A percentile compares a stretch with the other conserved stretches of the same genome.
Evolutionary conservation across 2,888 invertebrate species (phyloP).

Genomic region (Tinea trinotella): DNA sequence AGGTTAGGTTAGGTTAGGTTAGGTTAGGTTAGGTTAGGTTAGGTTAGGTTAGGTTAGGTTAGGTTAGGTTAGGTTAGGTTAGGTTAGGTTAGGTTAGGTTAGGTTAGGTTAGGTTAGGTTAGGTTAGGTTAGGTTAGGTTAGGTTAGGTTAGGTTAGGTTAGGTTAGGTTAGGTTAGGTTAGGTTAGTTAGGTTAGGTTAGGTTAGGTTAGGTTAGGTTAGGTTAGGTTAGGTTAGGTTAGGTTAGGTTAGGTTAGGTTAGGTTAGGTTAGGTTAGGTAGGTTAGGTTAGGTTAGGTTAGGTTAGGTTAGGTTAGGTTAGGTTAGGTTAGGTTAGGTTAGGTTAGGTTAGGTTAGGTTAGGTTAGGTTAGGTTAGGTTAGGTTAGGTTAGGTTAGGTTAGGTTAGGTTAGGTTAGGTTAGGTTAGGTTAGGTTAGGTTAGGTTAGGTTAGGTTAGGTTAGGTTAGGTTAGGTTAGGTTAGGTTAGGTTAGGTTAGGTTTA

Average conservation of each 20-base stretch:
- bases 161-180: too few relatives aligned
- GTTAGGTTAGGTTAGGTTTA: too few relatives aligned
- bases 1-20: too few relatives aligned
- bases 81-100: too few relatives aligned
- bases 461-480: conserved; percentile 26
- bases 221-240: conserved; percentile 24
- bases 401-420: conserved; percentile 21
- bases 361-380: conserved; percentile 23
- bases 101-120: too few relatives aligned
- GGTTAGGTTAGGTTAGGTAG: conserved; percentile 23
- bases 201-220: conserved; percentile 24
- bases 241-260: conserved; percentile 25
- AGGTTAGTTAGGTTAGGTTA: conserved; percentile 25
- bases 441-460: conserved; percentile 25
- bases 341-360: conserved; percentile 24
- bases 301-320: conserved; percentile 20
- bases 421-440: conserved; percentile 23
- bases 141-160: too few relatives aligned
- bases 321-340: conserved; percentile 21
- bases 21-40: too few relatives aligned
- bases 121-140: too few relatives aligned
- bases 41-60: too few relatives aligned
- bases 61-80: too few relatives aligned
- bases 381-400: conserved; percentile 21
- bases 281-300: too few relatives aligned